Conservation (phyloP, 2,113 vertebrate genomes). For the Brachionichthys hirsutus region DNA sequence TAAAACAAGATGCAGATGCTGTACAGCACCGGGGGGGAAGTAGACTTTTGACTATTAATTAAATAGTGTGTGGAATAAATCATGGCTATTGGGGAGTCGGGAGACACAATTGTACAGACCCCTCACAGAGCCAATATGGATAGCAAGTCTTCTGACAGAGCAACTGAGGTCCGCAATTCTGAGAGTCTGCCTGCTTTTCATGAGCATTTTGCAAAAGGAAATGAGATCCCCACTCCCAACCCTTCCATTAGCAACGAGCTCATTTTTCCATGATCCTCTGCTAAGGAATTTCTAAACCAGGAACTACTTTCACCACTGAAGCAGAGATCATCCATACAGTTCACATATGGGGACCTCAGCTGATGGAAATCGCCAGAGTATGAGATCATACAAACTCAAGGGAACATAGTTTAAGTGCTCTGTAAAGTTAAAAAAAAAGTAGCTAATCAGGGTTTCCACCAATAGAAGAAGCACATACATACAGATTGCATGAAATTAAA, state of each 20-base stretch:
- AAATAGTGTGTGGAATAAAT: slow-evolving; percentile 38
- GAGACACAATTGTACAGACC: slow-evolving; percentile 39
- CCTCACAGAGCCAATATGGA: slow-evolving; percentile 34
- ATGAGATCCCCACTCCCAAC: slow-evolving; percentile 63
- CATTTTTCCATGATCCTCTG: slow-evolving; percentile 59
- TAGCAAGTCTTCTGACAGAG: slow-evolving; percentile 51
- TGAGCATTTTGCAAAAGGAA: slow-evolving; percentile 73
- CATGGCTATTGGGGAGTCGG: slow-evolving; percentile 35
- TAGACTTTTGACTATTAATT: slow-evolving; percentile 44
- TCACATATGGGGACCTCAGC: slow-evolving; percentile 40
- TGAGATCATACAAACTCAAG: slow-evolving; percentile 5
- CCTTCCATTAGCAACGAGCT: slow-evolving; percentile 54
- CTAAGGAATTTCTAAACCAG: slow-evolving; percentile 53
- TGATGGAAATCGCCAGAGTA: slow-evolving; percentile 26
- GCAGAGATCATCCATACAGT: slow-evolving; percentile 48
- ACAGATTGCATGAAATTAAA: slow-evolving; percentile 67
- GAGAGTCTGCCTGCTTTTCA: slow-evolving; percentile 74
- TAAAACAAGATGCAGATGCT: slow-evolving; percentile 51
- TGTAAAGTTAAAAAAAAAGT: slow-evolving; percentile 30
- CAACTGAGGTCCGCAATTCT: slow-evolving; percentile 64
- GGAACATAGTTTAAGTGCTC: slow-evolving; percentile 11
- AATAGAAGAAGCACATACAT: slow-evolving; percentile 57
- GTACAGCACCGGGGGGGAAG: slow-evolving; percentile 9
- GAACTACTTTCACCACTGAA: slow-evolving; percentile 40
- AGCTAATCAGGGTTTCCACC: slow-evolving; percentile 63